Conservation (phyloP, 2,888 invertebrate genomes). For the Tromatobia lineatoria region DNA sequence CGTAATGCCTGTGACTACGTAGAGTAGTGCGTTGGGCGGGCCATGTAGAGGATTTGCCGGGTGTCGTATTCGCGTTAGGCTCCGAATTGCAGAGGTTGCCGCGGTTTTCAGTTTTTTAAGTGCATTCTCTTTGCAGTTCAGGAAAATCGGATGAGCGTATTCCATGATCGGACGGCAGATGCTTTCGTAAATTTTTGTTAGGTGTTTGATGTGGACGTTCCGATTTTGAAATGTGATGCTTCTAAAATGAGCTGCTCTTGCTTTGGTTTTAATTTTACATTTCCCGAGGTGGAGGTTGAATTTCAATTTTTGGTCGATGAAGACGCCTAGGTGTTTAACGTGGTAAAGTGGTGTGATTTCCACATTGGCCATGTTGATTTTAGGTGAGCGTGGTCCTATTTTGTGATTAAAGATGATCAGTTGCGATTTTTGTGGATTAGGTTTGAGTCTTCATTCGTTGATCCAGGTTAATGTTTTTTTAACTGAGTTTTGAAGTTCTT, state of each 20-base stretch:
- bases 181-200: background rate
- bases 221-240: background rate
- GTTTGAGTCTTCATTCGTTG: constrained; percentile 6
- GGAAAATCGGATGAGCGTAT: no score
- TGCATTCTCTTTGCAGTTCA: no score
- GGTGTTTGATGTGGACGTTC: background rate
- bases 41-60: no score
- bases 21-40: no score
- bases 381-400: background rate
- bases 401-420: no score
- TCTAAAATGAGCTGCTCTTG: background rate
- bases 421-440: constrained; percentile 46
- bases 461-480: constrained; percentile 6
- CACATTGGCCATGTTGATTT: background rate
- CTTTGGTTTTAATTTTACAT: background rate
- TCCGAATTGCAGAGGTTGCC: no score
- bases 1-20: no score
- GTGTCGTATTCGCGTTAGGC: no score
- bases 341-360: background rate
- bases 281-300: background rate
- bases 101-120: no score
- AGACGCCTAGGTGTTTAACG: background rate
- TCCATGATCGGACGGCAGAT: background rate
- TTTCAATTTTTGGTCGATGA: background rate
- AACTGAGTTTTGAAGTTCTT: background rate